These are phyloP conservation scores for Chydorus sphaericus DNA, from an alignment of 2,888 invertebrate genomes.

Conservation along the genomic window DNA sequence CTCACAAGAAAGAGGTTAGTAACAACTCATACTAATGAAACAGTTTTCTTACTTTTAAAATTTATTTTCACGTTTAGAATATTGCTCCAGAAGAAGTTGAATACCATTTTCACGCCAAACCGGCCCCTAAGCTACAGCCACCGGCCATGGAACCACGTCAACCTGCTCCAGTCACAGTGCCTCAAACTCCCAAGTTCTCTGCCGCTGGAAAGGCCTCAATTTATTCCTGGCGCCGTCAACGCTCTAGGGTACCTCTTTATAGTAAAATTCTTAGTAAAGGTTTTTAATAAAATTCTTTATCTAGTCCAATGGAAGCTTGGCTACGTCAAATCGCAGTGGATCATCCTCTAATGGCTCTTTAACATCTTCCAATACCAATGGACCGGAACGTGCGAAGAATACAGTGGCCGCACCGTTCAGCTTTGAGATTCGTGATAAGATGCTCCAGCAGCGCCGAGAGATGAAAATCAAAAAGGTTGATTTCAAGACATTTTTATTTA, in stretches of 20 bases:
- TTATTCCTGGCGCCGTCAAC: not conserved
- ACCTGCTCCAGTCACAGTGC: not conserved
- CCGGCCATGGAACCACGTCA: not conserved
- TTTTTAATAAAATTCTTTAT: not conserved
- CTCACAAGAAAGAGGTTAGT: not conserved
- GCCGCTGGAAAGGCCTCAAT: constrained; percentile 11
- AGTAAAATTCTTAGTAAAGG: not conserved
- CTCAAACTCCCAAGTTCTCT: constrained; percentile 12
- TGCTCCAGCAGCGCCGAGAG: constrained; percentile 40
- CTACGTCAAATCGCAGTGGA: constrained; percentile 28
- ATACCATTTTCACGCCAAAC: constrained; percentile 39
- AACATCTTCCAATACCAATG: constrained; percentile 19
- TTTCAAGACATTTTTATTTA: not conserved
- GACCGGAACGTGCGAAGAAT: constrained; percentile 18
- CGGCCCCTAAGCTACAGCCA: not conserved
- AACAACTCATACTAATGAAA: constrained; percentile 9
- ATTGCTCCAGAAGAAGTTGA: constrained; percentile 32
- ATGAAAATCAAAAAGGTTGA: constrained; percentile 39
- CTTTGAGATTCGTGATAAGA: constrained; percentile 49
- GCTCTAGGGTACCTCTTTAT: not conserved
- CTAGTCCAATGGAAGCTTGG: not conserved
- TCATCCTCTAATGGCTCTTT: constrained; percentile 7
- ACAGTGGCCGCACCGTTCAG: constrained; percentile 41
- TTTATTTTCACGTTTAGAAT: constrained; percentile 9
- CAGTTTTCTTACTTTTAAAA: not conserved